phyloP scores from a whole-genome alignment of 35 echinoderm and acorn worm species.

The Eucidaris tribuloides region DNA sequence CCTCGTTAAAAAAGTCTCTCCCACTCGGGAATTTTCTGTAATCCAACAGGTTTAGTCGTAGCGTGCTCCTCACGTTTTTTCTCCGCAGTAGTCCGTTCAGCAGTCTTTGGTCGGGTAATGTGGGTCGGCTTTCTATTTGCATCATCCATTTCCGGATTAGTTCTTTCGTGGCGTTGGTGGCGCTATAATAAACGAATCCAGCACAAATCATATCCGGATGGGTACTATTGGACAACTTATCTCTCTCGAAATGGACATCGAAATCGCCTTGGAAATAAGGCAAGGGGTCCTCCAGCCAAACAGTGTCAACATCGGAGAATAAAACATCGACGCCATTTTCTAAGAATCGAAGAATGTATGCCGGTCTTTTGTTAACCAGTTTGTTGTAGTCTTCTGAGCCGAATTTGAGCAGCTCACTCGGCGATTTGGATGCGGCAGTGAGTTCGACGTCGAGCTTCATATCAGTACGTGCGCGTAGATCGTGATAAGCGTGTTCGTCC shows the following conservation, averaged over 20 bases:
- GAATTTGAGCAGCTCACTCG: background rate
- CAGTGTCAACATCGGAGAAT: constrained; percentile 76
- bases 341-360: constrained; percentile 48
- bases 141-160: constrained; percentile 45
- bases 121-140: background rate
- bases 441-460: constrained; percentile 22
- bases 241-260: constrained; percentile 60
- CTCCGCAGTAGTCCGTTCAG: constrained; percentile 38
- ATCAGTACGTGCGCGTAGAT: constrained; percentile 30
- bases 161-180: constrained; percentile 28
- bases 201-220: constrained; percentile 27
- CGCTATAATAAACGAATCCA: constrained; percentile 66
- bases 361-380: constrained; percentile 73
- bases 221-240: constrained; percentile 1
- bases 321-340: constrained; percentile 49
- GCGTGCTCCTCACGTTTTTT: background rate
- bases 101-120: constrained; percentile 55
- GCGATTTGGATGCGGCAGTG: background rate
- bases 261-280: constrained; percentile 60
- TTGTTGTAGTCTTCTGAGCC: constrained; percentile 52
- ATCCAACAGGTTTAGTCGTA: constrained; percentile 44
- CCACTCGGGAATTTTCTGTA: constrained; percentile 68
- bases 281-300: constrained; percentile 82
- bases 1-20: constrained; percentile 35
- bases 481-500: constrained; percentile 30